A percentile compares a stretch with the other conserved stretches of the same genome.
Evolutionary conservation across 2,113 vertebrate genomes (phyloP).

Genomic region (Cairina moschata): DNA sequence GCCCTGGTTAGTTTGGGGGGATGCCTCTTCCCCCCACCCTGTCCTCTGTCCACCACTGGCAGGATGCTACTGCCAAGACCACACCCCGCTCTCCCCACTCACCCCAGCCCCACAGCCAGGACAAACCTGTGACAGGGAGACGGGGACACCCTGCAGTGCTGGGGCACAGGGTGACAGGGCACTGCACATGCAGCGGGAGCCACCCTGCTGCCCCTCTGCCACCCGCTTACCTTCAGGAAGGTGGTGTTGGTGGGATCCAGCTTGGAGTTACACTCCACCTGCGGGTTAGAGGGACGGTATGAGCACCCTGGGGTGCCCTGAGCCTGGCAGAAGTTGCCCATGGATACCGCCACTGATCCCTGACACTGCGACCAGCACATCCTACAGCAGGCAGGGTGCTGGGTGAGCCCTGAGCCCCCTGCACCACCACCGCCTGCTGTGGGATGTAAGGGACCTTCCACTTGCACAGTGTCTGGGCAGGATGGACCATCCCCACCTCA

Average conservation of each 20-base stretch:
- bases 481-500: neutral
- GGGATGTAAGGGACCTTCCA: neutral
- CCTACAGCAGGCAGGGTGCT: neutral
- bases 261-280: slow-evolving; percentile 99
- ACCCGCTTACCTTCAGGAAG: slow-evolving; percentile 89
- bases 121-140: neutral
- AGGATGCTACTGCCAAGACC: neutral
- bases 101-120: neutral
- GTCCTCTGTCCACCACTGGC: neutral
- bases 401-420: accelerated
- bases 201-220: accelerated
- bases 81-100: neutral
- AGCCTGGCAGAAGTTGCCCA: neutral
- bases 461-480: neutral
- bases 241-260: slow-evolving; percentile 97
- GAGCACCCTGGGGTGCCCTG: neutral
- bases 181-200: neutral
- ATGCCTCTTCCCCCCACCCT: neutral
- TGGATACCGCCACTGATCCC: accelerated
- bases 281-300: neutral
- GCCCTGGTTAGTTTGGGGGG: neutral
- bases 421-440: neutral
- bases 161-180: neutral
- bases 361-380: neutral
- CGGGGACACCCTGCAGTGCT: neutral